phyloP scores from a whole-genome alignment of 2,888 invertebrate genomes.

The Asteroscopus sphinx region DNA sequence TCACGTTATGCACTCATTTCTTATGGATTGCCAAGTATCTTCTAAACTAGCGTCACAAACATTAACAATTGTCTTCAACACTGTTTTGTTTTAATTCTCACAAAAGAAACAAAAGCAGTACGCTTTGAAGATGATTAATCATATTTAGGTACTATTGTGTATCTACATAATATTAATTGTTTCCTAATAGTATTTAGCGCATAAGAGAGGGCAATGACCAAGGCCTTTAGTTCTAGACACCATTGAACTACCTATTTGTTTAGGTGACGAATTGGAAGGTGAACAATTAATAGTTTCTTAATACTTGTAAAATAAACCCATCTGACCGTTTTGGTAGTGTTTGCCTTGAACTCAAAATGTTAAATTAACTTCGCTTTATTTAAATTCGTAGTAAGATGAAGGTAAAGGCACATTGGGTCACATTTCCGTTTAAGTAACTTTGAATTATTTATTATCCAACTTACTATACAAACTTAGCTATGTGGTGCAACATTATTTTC shows the following conservation, averaged over 20 bases:
- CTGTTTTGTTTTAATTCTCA: slow-evolving; percentile 4
- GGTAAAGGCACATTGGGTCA: slow-evolving; percentile 29
- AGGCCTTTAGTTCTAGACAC: slow-evolving; percentile 48
- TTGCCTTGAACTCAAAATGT: slow-evolving; percentile 54
- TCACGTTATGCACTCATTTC: slow-evolving; percentile 9
- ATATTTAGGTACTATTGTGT: slow-evolving; percentile 14
- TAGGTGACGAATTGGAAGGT: slow-evolving; percentile 57
- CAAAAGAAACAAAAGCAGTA: slow-evolving; percentile 37
- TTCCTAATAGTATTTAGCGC: slow-evolving; percentile 26
- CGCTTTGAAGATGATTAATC: slow-evolving; percentile 20
- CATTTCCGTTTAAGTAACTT: slow-evolving; percentile 38
- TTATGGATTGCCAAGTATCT: slow-evolving; percentile 2
- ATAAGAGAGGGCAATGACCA: slow-evolving; percentile 59
- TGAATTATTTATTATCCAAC: slow-evolving; percentile 39
- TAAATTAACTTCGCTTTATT: slow-evolving; percentile 45
- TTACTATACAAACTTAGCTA: slow-evolving; percentile 21
- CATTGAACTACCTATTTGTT: slow-evolving; percentile 53
- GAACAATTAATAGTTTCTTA: slow-evolving; percentile 54
- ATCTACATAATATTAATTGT: no score
- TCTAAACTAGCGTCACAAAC: slow-evolving; percentile 17
- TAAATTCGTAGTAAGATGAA: slow-evolving; percentile 41
- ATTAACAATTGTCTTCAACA: slow-evolving; percentile 12
- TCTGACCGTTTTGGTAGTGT: slow-evolving; percentile 29
- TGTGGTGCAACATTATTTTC: slow-evolving; percentile 41
- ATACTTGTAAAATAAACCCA: slow-evolving; percentile 40